Evolutionary conservation across 2,797 vertebrate genomes (phyloP).

Genomic region (Morus bassanus): DNA sequence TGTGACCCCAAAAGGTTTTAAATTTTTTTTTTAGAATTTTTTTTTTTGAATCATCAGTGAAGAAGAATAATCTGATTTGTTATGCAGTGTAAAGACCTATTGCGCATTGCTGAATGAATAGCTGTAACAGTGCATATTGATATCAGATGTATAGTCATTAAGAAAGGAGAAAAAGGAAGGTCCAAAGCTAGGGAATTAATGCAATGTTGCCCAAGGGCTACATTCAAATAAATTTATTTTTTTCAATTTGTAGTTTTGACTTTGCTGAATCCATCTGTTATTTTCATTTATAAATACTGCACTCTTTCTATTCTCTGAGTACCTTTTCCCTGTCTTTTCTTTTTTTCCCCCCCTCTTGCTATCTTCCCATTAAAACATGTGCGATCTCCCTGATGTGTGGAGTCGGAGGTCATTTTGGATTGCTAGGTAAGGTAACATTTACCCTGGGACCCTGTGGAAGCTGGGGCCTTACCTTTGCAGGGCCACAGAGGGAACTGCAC

Average conservation of each 20-base stretch:
- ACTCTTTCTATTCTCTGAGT: neutral
- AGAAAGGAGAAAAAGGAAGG: slow-evolving; percentile 18
- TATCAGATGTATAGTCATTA: neutral
- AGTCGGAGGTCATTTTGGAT: neutral
- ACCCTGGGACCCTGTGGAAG: neutral
- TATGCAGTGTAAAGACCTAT: neutral
- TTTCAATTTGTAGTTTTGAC: slow-evolving; percentile 21
- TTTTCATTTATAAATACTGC: neutral
- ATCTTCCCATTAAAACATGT: accelerated
- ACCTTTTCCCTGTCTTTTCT: neutral
- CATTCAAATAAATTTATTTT: neutral
- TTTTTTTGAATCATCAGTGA: neutral
- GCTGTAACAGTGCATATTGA: neutral
- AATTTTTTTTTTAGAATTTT: neutral
- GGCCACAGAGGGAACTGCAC: neutral
- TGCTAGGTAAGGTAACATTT: neutral
- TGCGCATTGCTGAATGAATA: neutral
- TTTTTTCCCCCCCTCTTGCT: too few relatives aligned
- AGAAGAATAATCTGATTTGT: neutral
- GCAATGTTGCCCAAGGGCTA: slow-evolving; percentile 1
- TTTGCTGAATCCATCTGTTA: neutral
- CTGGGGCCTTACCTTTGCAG: neutral
- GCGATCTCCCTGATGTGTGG: neutral
- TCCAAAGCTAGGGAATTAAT: slow-evolving; percentile 14
- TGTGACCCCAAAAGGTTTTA: neutral